Base-by-base conservation (phyloP, 2,797 vertebrate genomes). In the Sternotherus odoratus region DNA sequence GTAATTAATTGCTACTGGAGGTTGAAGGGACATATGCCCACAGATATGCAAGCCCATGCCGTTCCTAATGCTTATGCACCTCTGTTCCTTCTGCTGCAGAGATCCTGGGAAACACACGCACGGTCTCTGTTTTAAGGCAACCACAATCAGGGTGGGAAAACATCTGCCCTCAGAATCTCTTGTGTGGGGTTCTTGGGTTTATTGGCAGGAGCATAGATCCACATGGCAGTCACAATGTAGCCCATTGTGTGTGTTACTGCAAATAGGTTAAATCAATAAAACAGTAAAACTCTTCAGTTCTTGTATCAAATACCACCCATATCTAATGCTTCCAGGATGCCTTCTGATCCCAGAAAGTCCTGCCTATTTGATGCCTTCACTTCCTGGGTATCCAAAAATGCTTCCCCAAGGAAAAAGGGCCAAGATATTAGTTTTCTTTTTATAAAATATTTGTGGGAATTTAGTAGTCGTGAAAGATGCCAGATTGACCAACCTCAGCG, bases 281-380 rank as follows among this genome's bases (percentile, higher is more conserved):
- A 6, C 57, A 57, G 94, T 57, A 21, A 92, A 75, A 10, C 72
- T 46, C 48, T 91, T 96, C 95, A 92, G 94, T 87, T 85, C 95
- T 79, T 84, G 93, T 95, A 97, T 97, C 91, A 19, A 92, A 96
- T 97, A 11, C 94, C 96, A 96, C 39, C 95, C 96, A 97, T 97
- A 36, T 87, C 95, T 97, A 97, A 97, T 97, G 93, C 26, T 93
- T 97, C 95, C 96, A 97, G 94, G 96, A 97, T 97, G 95, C 88
- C 92, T 96, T 51, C 48, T 54, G 93, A 97, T 92, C 93, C 95
- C 94, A 89, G 91, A 95, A 89, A 89, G 94, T 94, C 92, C 79
- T 92, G 89, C 92, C 87, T 1, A 36, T 91, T 96, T 86, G 95
- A 90, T 93, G 94, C 92, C 54, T 93, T 91, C 0, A 0, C 79